These are phyloP conservation scores for Montipora capricornis DNA, from an alignment of 64 coral and sea anemone species.

Conservation along the genomic window DNA sequence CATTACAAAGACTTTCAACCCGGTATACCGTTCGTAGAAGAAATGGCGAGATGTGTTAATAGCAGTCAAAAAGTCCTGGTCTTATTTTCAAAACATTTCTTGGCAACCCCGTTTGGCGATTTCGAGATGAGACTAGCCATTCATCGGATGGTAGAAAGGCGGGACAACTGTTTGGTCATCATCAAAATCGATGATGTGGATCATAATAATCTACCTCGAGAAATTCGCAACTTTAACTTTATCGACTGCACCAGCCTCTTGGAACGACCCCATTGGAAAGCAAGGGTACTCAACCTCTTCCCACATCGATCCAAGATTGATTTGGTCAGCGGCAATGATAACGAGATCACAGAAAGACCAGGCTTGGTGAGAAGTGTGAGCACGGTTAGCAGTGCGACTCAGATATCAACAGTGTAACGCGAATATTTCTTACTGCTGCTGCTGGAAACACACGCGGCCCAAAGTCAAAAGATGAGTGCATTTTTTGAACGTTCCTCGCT, in stretches of 20 bases:
- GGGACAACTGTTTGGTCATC: not conserved
- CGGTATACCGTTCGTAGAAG: slow-evolving; percentile 31
- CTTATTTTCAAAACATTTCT: slow-evolving; percentile 43
- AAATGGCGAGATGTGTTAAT: slow-evolving; percentile 44
- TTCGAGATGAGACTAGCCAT: slow-evolving; percentile 23
- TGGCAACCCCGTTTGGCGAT: slow-evolving; percentile 6
- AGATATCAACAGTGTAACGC: not conserved
- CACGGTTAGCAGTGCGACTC: not conserved
- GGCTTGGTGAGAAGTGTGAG: not conserved
- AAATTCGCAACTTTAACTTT: not conserved
- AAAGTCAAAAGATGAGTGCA: too few species aligned
- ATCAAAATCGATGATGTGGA: slow-evolving; percentile 14
- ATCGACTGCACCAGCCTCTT: not conserved
- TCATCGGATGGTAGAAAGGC: not conserved
- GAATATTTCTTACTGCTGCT: not conserved
- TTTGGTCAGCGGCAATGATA: too few species aligned
- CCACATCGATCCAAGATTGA: too few species aligned
- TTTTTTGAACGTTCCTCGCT: too few species aligned
- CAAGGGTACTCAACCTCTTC: not conserved
- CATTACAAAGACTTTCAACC: slow-evolving; percentile 58
- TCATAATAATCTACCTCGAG: not conserved
- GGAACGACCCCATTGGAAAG: not conserved
- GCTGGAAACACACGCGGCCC: too few species aligned
- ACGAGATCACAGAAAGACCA: not conserved
- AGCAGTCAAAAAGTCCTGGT: slow-evolving; percentile 46